Evolutionary conservation across 2,797 vertebrate species (phyloP), one percentile per base, ranked within the genome.

Genomic region (Helarctos malayanus): DNA sequence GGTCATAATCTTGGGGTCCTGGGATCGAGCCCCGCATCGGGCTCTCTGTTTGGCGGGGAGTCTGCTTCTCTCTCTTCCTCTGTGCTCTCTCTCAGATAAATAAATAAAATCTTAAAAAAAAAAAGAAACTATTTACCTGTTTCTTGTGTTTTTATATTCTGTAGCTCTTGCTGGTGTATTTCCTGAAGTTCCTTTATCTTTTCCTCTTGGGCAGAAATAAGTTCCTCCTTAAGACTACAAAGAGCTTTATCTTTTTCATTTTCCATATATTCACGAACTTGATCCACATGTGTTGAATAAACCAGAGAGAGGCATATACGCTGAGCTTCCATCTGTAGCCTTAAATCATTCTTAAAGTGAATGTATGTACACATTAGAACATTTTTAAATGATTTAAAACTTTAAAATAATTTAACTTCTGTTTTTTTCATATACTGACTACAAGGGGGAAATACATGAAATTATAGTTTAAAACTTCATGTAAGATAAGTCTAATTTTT

Each of bases 321-420:
- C 85, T 99, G 99, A n/a, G 99, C 99, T 98, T 99, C 99, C 99
- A 99, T 98, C 97, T 99, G 99, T 57, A 99, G 99, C 85, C 98
- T 98, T 97, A 99, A 99, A 97, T 99, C 99, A 71, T 98, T 99
- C 99, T 99, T 98, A 68, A 82, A 95, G 96, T 61, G 52, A 98
- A 98, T 87, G 80, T 4, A 94, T 0, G 88, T 0, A 97, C 2
- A 91, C 41, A 86, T 97, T 84, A 96, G 21, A 97, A 91, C 71
- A 25, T 38, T 65, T 84, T 95, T 9, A 97, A 97, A 95, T 13
- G 73, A 92, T 29, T 47, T 47, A 75, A 63, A 91, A 85, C 0
- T 84, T 49, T 47, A 47, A 75, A 47, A 32, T 49, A 80, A 35
- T 65, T 1, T 25, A 23, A 79, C 2, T 91, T 91, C 47, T n/a